These are phyloP conservation scores for Fistularia commersonii DNA, from an alignment of 2,797 vertebrate genomes.

Conservation along the genomic window DNA sequence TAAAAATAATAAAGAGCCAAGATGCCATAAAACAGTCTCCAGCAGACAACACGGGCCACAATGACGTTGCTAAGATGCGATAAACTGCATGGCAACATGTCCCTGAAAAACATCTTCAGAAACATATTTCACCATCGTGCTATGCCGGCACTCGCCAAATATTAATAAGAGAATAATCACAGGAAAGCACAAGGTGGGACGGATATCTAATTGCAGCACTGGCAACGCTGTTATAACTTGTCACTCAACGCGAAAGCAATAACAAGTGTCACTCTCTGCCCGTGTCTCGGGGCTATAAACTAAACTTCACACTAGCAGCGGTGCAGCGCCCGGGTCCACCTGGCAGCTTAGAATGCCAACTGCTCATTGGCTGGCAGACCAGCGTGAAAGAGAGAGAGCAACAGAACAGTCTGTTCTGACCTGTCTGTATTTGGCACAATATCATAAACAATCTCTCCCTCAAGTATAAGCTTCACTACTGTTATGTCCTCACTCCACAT, in stretches of 20 bases:
- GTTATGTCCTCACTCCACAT: conserved; percentile 14
- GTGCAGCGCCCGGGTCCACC: conserved; percentile 48
- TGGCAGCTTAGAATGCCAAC: conserved; percentile 36
- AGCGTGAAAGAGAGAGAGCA: conserved; percentile 21
- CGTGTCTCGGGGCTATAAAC: conserved; percentile 29
- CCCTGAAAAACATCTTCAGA: no score
- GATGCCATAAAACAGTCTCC: no score
- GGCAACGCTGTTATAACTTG: conserved; percentile 4
- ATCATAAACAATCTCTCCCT: conserved; percentile 44
- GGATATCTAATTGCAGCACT: neutral
- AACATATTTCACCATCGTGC: no score
- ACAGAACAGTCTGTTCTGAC: conserved; percentile 66
- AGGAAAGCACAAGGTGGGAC: neutral
- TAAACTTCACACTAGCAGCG: conserved; percentile 43
- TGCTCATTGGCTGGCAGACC: conserved; percentile 51
- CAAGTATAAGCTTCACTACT: conserved; percentile 10
- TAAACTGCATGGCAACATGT: no score
- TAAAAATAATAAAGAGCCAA: no score
- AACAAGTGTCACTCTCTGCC: conserved; percentile 12
- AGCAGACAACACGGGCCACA: no score
- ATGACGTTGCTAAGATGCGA: no score
- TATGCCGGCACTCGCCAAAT: no score
- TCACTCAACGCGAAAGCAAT: conserved; percentile 17
- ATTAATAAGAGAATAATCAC: no score
- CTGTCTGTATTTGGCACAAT: conserved; percentile 37